Evolutionary conservation across 53 echinoderm and acorn worm genomes (phyloP).

Genomic region (Patiria pectinifera): DNA sequence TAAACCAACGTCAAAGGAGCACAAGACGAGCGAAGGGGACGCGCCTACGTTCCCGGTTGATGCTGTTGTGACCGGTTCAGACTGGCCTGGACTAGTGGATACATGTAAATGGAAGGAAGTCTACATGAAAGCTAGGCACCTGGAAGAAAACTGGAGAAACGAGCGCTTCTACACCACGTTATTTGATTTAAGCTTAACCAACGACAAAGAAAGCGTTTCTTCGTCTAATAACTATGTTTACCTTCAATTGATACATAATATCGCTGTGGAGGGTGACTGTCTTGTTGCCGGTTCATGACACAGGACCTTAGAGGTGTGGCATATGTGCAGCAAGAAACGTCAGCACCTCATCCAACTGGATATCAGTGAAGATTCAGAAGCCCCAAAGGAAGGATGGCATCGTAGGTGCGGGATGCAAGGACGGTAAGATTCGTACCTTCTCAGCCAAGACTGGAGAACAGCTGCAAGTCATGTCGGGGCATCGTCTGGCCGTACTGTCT

Average conservation of each 20-base stretch:
- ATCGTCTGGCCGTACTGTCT: background rate
- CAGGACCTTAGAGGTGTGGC: background rate
- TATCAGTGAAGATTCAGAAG: background rate
- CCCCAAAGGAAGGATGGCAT: background rate
- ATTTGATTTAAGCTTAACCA: background rate
- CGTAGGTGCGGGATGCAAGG: background rate
- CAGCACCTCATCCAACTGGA: background rate
- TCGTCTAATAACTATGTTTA: too few relatives aligned
- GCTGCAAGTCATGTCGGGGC: background rate
- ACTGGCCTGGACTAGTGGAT: background rate
- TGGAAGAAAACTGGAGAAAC: background rate
- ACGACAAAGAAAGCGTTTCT: background rate
- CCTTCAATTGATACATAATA: background rate
- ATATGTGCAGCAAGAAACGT: background rate
- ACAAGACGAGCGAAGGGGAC: background rate
- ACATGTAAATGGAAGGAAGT: constrained; percentile 17
- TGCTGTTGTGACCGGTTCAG: background rate
- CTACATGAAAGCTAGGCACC: constrained; percentile 9
- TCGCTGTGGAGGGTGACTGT: background rate
- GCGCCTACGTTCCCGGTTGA: background rate
- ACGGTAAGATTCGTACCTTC: background rate
- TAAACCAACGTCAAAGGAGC: background rate
- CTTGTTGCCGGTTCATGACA: background rate
- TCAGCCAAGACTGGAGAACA: background rate
- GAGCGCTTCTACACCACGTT: background rate